Evolutionary conservation across 2,113 vertebrate species (phyloP), one percentile per base, ranked within the genome.

Genomic region (Nothocercus julius): DNA sequence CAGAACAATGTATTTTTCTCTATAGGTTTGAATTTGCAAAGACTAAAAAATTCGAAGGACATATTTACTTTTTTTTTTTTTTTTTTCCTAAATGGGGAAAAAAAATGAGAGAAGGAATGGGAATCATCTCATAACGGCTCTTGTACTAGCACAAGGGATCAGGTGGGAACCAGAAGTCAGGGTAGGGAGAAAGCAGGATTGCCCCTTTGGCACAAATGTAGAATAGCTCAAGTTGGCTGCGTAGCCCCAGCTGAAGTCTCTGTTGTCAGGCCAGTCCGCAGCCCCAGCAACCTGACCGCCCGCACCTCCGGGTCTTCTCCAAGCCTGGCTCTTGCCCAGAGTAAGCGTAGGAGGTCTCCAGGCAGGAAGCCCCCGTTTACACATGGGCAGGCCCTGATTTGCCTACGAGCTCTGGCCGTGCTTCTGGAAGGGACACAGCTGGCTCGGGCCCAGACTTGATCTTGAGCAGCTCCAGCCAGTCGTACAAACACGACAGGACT

Each of bases 371-470:
- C 28, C 30, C 3, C 9, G 28, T 18, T 58, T 58, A 58, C 30
- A 54, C 53, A 58, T 9, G 9, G 17, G 54, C 54, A 32, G 12
- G 1, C 42, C 15, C 9, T n/a, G 9, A 16, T 42, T 68, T 45
- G 11, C 0, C 0, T 1, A 34, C 21, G 14, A 68, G 19, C 8
- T 68, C 19, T 61, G 40, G 34, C 34, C 42, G 28, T 47, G 16
- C 0, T 0, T 51, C 24, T 68, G 21, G 8, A 58, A 45, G 12
- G 58, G 59, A 5, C 17, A 66, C 1, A 1, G 14, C 4, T 77
- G 62, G 28, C 30, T 75, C 25, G 45, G 51, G 25, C 59, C 49
- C 28, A 67, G 34, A 5, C 10, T 93, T 45, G 27, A 42, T n/a
- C 36, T 84, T 2, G 1, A 59, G 20, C 25, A 64, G 25, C 51